Conservation (phyloP, 2,113 vertebrate species). For the Chlamydotis undulata region DNA sequence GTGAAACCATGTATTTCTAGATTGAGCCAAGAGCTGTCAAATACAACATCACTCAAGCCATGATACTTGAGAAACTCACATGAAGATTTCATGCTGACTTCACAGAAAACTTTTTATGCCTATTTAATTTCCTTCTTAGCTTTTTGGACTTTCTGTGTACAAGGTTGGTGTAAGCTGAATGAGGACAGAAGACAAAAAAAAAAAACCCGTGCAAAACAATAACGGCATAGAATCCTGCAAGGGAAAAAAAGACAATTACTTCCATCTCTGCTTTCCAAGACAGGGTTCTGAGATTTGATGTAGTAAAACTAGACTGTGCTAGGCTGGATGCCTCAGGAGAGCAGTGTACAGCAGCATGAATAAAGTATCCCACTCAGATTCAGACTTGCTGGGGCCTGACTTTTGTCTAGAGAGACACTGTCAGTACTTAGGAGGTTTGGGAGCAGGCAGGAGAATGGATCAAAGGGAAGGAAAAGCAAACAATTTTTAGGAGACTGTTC, state of each 20-base stretch:
- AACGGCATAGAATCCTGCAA: not conserved
- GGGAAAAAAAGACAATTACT: not conserved
- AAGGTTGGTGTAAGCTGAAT: not conserved
- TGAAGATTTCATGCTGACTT: not conserved
- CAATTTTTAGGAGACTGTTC: not conserved
- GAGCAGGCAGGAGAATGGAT: not conserved
- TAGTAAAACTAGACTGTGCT: not conserved
- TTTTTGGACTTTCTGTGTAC: not conserved
- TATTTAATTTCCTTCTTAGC: not conserved
- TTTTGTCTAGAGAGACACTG: not conserved
- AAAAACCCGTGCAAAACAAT: not conserved
- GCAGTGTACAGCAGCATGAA: not conserved
- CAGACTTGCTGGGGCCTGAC: not conserved
- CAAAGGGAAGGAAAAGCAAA: not conserved
- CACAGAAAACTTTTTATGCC: not conserved
- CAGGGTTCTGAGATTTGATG: not conserved
- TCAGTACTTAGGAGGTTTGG: not conserved
- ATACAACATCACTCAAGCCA: accelerated
- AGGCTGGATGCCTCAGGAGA: not conserved
- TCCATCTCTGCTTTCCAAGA: not conserved
- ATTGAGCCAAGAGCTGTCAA: not conserved
- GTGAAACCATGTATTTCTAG: not conserved
- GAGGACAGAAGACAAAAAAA: not conserved
- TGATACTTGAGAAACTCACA: not conserved
- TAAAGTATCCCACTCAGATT: not conserved